These are phyloP conservation scores for Cottus gobio DNA, from an alignment of 2,113 vertebrate species.

Conservation along the genomic window DNA sequence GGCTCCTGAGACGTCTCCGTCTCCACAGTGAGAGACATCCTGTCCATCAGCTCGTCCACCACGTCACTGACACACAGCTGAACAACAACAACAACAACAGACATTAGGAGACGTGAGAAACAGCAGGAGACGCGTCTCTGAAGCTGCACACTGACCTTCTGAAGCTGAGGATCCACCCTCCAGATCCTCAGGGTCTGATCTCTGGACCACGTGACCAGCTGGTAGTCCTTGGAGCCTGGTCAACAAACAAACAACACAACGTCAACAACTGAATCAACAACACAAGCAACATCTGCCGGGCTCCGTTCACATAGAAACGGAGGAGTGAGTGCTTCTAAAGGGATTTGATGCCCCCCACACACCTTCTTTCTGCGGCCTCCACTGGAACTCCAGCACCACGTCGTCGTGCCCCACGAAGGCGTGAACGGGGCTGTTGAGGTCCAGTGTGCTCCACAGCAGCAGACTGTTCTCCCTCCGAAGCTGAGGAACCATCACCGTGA, in stretches of 20 bases:
- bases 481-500: slow-evolving; percentile 98
- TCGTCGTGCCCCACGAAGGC: slow-evolving; percentile 98
- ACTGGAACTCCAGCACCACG: slow-evolving; percentile 97
- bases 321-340: neutral
- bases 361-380: slow-evolving; percentile 98
- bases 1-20: slow-evolving; percentile 89
- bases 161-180: slow-evolving; percentile 95
- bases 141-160: slow-evolving; percentile 84
- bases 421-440: slow-evolving; percentile 95
- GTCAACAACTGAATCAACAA: neutral
- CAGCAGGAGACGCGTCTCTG: too few species aligned
- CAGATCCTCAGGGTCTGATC: slow-evolving; percentile 98
- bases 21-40: slow-evolving; percentile 89
- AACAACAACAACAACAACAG: neutral
- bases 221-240: slow-evolving; percentile 93
- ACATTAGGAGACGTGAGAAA: neutral
- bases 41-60: slow-evolving; percentile 92
- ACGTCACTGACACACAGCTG: slow-evolving; percentile 94
- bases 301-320: too few species aligned
- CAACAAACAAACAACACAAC: neutral
- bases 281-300: neutral
- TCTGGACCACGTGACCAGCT: slow-evolving; percentile 96
- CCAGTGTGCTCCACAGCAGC: slow-evolving; percentile 93
- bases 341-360: too few species aligned
- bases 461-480: slow-evolving; percentile 96